phyloP scores from a whole-genome alignment of 2,113 vertebrate species.

The Speoplatyrhinus poulsoni region DNA sequence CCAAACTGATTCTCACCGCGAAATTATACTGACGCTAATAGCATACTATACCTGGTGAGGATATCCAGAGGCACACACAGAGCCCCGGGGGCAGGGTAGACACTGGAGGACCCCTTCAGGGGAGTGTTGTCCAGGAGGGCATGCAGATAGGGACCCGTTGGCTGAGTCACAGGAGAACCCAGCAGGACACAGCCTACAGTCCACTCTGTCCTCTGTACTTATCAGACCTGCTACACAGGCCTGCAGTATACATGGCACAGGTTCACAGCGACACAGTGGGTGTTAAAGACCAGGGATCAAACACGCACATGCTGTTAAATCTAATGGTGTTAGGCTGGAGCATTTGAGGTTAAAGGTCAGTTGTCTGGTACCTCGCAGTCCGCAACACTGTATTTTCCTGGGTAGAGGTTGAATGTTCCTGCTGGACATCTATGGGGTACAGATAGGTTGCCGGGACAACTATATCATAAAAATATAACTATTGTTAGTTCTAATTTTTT shows the following conservation, averaged over 20 bases:
- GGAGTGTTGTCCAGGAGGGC: slow-evolving; percentile 77
- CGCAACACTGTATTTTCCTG: slow-evolving; percentile 61
- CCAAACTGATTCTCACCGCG: no score
- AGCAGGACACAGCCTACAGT: slow-evolving; percentile 79
- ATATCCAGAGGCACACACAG: slow-evolving; percentile 74
- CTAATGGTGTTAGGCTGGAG: neutral
- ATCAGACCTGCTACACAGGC: slow-evolving; percentile 79
- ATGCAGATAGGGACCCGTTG: slow-evolving; percentile 66
- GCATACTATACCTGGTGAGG: slow-evolving; percentile 64
- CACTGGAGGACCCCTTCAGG: slow-evolving; percentile 79
- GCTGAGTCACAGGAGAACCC: slow-evolving; percentile 77
- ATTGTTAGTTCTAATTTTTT: neutral
- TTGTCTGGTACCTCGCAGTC: slow-evolving; percentile 78
- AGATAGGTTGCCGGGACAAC: slow-evolving; percentile 75
- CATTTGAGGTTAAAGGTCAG: neutral
- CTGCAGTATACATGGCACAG: slow-evolving; percentile 57
- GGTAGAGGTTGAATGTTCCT: slow-evolving; percentile 75
- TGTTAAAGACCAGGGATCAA: neutral
- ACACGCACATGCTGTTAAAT: neutral
- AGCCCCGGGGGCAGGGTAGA: slow-evolving; percentile 74
- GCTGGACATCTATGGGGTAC: slow-evolving; percentile 73
- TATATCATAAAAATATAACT: slow-evolving; percentile 39
- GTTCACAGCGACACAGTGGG: neutral
- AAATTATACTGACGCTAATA: no score
- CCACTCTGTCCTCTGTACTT: slow-evolving; percentile 76